Percentiles rank a stretch among this genome's conserved stretches.
Evolutionary conservation across 2,888 invertebrate species (phyloP).

Genomic region (Thera obeliscata): DNA sequence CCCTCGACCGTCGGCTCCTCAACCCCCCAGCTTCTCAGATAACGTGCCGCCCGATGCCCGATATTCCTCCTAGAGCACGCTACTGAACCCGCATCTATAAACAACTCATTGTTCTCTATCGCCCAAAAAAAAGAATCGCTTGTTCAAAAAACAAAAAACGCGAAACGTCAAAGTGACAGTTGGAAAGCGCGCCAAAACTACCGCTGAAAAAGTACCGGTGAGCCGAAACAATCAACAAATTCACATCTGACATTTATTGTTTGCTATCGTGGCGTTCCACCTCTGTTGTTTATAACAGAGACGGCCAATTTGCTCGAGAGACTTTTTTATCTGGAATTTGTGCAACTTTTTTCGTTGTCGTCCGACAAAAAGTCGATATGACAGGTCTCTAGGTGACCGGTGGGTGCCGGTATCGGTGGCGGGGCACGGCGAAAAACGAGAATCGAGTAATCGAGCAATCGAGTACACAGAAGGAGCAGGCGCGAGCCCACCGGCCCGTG

Average conservation of each 20-base stretch:
- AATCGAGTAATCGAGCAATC: conserved; percentile 78
- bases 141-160: conserved; percentile 46
- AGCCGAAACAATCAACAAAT: conserved; percentile 79
- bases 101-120: conserved; percentile 45
- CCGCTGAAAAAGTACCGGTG: conserved; percentile 67
- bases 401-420: conserved; percentile 62
- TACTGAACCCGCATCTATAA: conserved; percentile 41
- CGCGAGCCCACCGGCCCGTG: conserved; percentile 70
- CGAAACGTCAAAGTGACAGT: conserved; percentile 68
- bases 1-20: conserved; percentile 55
- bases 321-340: conserved; percentile 74
- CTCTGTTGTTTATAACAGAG: conserved; percentile 82
- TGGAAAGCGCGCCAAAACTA: conserved; percentile 74
- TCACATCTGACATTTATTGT: conserved; percentile 82
- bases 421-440: conserved; percentile 75
- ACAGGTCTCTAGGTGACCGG: conserved; percentile 72
- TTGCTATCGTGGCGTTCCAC: conserved; percentile 81
- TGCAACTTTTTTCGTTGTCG: conserved; percentile 69
- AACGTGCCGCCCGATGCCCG: conserved; percentile 52
- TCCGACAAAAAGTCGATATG: conserved; percentile 83
- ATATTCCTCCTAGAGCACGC: conserved; percentile 38
- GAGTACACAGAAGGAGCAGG: conserved; percentile 75
- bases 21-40: conserved; percentile 66
- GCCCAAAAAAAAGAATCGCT: conserved; percentile 39
- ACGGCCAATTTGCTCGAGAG: conserved; percentile 82